phyloP scores from a whole-genome alignment of 2,797 vertebrate species.

The Macroramphosus scolopax region DNA sequence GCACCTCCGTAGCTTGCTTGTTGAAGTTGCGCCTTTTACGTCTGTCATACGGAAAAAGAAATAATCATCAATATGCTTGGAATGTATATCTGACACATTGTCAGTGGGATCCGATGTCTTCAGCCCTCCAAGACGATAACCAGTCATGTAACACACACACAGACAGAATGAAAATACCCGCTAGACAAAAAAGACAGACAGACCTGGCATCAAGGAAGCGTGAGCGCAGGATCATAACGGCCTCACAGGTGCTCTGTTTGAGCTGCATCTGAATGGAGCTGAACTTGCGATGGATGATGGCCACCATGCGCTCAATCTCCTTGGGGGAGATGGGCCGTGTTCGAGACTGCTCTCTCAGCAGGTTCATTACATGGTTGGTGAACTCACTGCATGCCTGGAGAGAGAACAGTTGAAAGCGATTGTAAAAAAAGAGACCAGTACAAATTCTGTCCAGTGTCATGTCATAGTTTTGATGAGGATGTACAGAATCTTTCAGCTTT shows the following conservation, averaged over 20 bases:
- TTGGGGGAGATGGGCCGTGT: slow-evolving; percentile 90
- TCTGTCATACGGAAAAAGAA: slow-evolving; percentile 63
- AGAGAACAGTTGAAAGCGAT: slow-evolving; percentile 28
- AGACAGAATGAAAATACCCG: too few species aligned
- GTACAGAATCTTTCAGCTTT: slow-evolving; percentile 12
- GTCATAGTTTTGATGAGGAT: slow-evolving; percentile 23
- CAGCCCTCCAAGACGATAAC: too few species aligned
- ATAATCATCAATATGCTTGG: background rate
- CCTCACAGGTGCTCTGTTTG: slow-evolving; percentile 94
- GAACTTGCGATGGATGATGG: slow-evolving; percentile 95
- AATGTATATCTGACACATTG: too few species aligned
- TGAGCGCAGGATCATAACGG: slow-evolving; percentile 93
- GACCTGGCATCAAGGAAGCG: slow-evolving; percentile 93
- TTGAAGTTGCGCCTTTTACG: slow-evolving; percentile 99
- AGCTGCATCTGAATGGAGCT: slow-evolving; percentile 96
- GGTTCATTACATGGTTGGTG: slow-evolving; percentile 94
- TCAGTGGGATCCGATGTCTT: too few species aligned
- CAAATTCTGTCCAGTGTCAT: slow-evolving; percentile 24
- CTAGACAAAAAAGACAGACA: slow-evolving; percentile 12
- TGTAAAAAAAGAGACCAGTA: slow-evolving; percentile 65
- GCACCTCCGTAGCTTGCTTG: slow-evolving; percentile 99
- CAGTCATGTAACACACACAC: too few species aligned
- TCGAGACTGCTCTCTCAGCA: slow-evolving; percentile 92
- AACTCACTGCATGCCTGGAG: slow-evolving; percentile 93
- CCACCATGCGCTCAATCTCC: slow-evolving; percentile 94